These are phyloP conservation scores for Liasis olivaceus DNA, from an alignment of 2,797 vertebrate species.

Conservation along the genomic window DNA sequence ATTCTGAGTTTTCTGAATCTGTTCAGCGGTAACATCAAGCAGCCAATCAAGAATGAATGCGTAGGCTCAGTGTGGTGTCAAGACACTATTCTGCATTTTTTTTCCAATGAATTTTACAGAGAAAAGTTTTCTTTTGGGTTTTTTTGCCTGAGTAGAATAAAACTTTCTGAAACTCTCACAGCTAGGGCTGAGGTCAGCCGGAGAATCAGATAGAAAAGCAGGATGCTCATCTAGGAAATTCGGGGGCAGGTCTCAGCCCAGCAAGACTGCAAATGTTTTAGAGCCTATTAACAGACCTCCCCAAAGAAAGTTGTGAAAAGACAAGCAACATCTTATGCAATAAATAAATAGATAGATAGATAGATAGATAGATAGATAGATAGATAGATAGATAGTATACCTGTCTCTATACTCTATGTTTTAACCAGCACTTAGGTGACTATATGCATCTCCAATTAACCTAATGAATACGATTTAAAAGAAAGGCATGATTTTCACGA, in stretches of 20 bases:
- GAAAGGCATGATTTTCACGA: conserved; percentile 30
- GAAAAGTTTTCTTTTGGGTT: background rate
- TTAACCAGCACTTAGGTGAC: too few species aligned
- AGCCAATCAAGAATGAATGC: too few species aligned
- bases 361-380: too few species aligned
- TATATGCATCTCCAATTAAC: background rate
- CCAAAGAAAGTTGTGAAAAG: background rate
- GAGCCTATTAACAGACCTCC: background rate
- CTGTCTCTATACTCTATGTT: background rate
- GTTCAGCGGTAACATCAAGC: background rate
- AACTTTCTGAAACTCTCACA: background rate
- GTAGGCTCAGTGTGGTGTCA: background rate
- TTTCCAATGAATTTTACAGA: too few species aligned
- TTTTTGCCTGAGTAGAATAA: too few species aligned
- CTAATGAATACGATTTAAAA: conserved; percentile 17
- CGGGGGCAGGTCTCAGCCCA: background rate
- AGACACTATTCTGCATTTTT: background rate
- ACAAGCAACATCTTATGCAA: background rate
- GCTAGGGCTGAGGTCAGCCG: background rate
- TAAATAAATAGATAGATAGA: too few species aligned
- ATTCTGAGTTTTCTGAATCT: background rate
- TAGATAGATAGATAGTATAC: background rate
- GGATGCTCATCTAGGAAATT: background rate
- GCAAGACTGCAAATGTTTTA: background rate
- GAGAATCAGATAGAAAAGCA: background rate